phyloP scores from a whole-genome alignment of 23 tunicate genomes.

The Trididemnum miniatum region DNA sequence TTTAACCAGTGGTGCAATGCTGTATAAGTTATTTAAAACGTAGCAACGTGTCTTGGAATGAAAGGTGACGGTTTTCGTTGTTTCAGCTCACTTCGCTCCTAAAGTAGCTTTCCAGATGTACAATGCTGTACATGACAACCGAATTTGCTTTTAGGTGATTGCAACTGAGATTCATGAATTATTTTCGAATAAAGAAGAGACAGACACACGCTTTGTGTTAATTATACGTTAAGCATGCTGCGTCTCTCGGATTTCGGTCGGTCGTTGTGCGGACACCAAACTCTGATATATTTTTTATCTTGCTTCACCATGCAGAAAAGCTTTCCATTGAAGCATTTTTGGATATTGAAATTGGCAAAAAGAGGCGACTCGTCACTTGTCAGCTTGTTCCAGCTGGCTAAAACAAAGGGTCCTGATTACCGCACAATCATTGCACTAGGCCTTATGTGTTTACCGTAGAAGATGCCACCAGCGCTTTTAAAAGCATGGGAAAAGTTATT shows the following conservation, averaged over 20 bases:
- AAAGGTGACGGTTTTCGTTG: no score
- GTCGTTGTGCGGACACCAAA: background rate
- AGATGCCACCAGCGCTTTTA: background rate
- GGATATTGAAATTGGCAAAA: conserved; percentile 2
- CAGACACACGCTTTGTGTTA: background rate
- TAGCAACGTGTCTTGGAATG: no score
- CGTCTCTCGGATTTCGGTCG: background rate
- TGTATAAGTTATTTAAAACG: no score
- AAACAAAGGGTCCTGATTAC: background rate
- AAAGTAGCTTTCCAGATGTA: no score
- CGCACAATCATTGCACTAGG: background rate
- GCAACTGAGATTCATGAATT: background rate
- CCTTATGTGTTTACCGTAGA: conserved; percentile 1
- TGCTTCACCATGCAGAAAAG: background rate
- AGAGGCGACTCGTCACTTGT: background rate
- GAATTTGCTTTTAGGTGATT: background rate
- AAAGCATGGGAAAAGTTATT: background rate
- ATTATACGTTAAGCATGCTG: background rate
- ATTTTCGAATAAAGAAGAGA: background rate
- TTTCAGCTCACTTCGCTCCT: no score
- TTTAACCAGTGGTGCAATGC: no score
- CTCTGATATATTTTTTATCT: conserved; percentile 7
- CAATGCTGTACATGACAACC: no score
- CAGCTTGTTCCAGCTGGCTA: background rate
- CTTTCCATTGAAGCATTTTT: background rate